Percentiles rank a stretch among this genome's conserved stretches.
Conservation (phyloP, 2,797 vertebrate species). For the Liasis olivaceus region DNA sequence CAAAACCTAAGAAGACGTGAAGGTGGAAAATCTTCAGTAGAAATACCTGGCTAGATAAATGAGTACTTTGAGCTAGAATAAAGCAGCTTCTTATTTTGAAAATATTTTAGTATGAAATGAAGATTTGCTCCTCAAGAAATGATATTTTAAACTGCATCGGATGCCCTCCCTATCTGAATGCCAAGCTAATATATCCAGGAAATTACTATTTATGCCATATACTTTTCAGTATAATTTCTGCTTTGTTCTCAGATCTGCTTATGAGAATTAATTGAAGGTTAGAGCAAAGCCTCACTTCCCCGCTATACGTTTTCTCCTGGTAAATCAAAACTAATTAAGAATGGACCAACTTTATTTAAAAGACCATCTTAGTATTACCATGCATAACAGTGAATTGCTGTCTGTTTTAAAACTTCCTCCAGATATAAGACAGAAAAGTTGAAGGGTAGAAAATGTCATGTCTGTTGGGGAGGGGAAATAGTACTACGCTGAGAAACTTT, state of each 20-base stretch:
- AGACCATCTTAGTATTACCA: rapidly evolving
- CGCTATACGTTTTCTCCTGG: slow-evolving; percentile 44
- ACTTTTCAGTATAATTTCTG: slow-evolving; percentile 69
- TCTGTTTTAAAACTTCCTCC: not conserved
- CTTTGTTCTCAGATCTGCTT: slow-evolving; percentile 48
- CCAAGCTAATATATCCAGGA: slow-evolving; percentile 67
- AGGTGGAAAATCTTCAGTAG: not conserved
- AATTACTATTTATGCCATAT: slow-evolving; percentile 67
- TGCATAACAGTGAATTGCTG: slow-evolving; percentile 20
- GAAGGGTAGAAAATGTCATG: not conserved
- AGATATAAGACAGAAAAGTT: not conserved
- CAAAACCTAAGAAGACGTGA: not conserved
- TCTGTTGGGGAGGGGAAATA: not conserved
- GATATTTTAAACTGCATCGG: slow-evolving; percentile 60
- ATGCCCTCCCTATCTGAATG: slow-evolving; percentile 68
- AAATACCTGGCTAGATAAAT: not conserved
- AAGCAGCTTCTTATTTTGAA: not conserved
- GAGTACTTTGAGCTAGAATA: not conserved
- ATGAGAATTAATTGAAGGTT: slow-evolving; percentile 68
- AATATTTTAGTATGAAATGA: slow-evolving; percentile 57
- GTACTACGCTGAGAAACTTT: not conserved
- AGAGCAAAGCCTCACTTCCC: slow-evolving; percentile 59
- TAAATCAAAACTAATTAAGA: slow-evolving; percentile 68
- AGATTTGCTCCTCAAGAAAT: slow-evolving; percentile 63
- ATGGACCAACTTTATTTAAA: slow-evolving; percentile 9